Conservation (phyloP, 92 coral and sea anemone species). For the Nematostella vectensis region DNA sequence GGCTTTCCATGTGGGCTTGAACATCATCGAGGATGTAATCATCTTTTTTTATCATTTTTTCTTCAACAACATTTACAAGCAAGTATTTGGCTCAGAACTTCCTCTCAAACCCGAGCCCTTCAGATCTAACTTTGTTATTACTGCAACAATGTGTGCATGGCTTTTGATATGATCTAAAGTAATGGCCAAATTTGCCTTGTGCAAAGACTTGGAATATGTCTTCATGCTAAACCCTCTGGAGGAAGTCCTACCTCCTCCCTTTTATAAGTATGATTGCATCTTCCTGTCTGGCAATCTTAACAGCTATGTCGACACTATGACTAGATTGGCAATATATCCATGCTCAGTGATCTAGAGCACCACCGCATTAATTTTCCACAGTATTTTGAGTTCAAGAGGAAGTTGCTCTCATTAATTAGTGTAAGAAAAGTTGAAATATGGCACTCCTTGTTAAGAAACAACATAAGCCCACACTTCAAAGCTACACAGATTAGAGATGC, state of each 20-base stretch:
- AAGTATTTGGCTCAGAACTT: constrained; percentile 31
- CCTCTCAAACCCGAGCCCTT: constrained; percentile 36
- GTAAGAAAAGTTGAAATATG: constrained; percentile 38
- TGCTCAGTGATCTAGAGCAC: constrained; percentile 25
- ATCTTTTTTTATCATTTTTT: constrained; percentile 28
- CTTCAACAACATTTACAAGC: constrained; percentile 21
- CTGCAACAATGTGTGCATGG: constrained; percentile 35
- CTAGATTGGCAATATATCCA: too few relatives aligned
- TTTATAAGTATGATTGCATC: constrained; percentile 18
- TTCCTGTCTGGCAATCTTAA: constrained; percentile 23
- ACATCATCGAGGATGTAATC: constrained; percentile 31
- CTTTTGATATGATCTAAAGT: constrained; percentile 25
- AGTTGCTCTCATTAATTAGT: constrained; percentile 26
- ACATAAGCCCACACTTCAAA: constrained; percentile 20
- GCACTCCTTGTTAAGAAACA: constrained; percentile 31
- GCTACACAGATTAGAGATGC: constrained; percentile 27
- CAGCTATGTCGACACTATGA: constrained; percentile 14
- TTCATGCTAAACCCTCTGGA: constrained; percentile 19
- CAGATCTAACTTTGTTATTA: constrained; percentile 21
- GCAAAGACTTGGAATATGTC: constrained; percentile 37
- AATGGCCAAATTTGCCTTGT: constrained; percentile 28
- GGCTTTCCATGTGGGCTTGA: constrained; percentile 36
- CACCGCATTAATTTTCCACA: constrained; percentile 30
- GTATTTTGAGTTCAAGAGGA: constrained; percentile 17
- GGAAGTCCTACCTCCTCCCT: constrained; percentile 26